Percentiles rank a stretch among this genome's conserved stretches.
Conservation (phyloP, 1,140 invertebrate species). For the Anoplophora glabripennis region DNA sequence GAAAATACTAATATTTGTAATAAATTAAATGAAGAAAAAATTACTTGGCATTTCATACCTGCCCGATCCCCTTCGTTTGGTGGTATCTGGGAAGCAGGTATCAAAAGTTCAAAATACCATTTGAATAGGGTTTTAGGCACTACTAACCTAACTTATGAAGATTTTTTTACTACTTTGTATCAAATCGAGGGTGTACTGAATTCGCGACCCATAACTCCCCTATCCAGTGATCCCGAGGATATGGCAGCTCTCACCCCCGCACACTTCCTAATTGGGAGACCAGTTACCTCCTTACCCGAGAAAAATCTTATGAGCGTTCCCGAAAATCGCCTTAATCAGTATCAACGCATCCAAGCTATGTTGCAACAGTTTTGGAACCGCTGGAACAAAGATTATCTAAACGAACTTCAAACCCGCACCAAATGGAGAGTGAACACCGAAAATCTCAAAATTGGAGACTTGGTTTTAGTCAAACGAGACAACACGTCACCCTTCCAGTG, state of each 20-base stretch:
- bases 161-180: constrained; percentile 25
- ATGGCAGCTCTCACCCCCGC: constrained; percentile 31
- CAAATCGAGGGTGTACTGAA: constrained; percentile 37
- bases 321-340: constrained; percentile 18
- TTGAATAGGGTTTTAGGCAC: constrained; percentile 30
- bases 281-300: constrained; percentile 31
- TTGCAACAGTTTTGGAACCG: constrained; percentile 31
- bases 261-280: constrained; percentile 46
- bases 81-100: constrained; percentile 38
- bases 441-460: constrained; percentile 11
- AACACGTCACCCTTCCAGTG: constrained; percentile 30
- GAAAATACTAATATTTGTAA: no score
- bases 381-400: constrained; percentile 24
- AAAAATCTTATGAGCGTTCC: constrained; percentile 9
- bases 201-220: constrained; percentile 24
- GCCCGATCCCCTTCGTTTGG: constrained; percentile 39
- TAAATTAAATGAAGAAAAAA: no score
- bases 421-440: constrained; percentile 10
- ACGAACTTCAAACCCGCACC: constrained; percentile 12
- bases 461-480: constrained; percentile 34
- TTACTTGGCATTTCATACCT: constrained; percentile 30
- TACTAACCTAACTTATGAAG: constrained; percentile 25
- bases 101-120: constrained; percentile 39
- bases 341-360: constrained; percentile 19
- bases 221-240: constrained; percentile 26